phyloP scores from a whole-genome alignment of 2,888 invertebrate genomes.

The Amorpha juglandis region DNA sequence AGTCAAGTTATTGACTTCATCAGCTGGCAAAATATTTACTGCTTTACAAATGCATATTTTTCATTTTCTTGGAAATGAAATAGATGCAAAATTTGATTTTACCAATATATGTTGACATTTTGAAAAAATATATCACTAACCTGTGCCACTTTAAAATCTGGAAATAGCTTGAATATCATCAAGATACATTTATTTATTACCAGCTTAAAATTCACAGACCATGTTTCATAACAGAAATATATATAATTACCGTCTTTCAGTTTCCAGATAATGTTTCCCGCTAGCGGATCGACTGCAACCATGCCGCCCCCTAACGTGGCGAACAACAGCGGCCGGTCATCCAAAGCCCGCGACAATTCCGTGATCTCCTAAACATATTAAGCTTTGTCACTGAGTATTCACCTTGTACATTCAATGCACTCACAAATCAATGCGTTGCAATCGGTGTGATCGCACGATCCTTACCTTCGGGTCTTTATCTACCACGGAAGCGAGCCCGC shows the following conservation, averaged over 20 bases:
- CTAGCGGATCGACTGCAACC: slow-evolving; percentile 93
- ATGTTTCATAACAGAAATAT: background rate
- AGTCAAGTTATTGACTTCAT: too few species aligned
- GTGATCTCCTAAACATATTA: slow-evolving; percentile 79
- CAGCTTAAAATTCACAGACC: background rate
- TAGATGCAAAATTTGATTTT: too few species aligned
- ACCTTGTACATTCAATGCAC: slow-evolving; percentile 34
- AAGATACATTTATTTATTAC: background rate
- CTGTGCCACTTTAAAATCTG: too few species aligned
- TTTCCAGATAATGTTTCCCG: slow-evolving; percentile 95
- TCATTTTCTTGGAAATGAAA: too few species aligned
- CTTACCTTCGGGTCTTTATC: slow-evolving; percentile 70
- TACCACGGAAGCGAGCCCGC: slow-evolving; percentile 60
- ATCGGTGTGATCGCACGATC: slow-evolving; percentile 47
- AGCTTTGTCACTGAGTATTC: slow-evolving; percentile 30
- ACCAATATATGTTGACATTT: too few species aligned
- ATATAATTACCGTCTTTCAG: slow-evolving; percentile 91
- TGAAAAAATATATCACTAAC: too few species aligned
- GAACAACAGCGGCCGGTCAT: slow-evolving; percentile 91
- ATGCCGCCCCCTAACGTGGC: slow-evolving; percentile 97
- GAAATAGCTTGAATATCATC: too few species aligned
- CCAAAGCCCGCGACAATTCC: slow-evolving; percentile 86
- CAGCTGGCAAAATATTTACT: too few species aligned
- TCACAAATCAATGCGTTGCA: slow-evolving; percentile 50
- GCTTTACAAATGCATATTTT: too few species aligned